Conservation (phyloP, 1,140 invertebrate genomes). For the Macrosteles quadrilineatus region DNA sequence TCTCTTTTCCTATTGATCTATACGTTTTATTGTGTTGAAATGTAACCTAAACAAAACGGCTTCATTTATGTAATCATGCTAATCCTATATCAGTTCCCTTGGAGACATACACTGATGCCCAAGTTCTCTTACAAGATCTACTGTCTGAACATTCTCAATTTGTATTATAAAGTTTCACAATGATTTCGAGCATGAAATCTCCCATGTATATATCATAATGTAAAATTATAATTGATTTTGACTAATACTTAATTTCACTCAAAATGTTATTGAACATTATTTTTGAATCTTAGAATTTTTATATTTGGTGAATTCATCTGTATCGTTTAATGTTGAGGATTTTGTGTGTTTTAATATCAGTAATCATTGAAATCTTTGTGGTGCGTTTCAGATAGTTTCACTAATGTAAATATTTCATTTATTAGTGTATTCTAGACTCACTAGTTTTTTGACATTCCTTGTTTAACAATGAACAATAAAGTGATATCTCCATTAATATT, state of each 20-base stretch:
- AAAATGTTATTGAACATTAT: background rate
- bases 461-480: too few species aligned
- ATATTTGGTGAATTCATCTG: background rate
- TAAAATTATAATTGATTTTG: background rate
- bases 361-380: constrained; percentile 4
- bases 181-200: constrained; percentile 6
- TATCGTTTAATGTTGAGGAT: background rate
- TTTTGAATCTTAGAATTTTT: background rate
- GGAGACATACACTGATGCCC: too few species aligned
- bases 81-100: too few species aligned
- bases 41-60: too few species aligned
- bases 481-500: too few species aligned
- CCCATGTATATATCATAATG: background rate
- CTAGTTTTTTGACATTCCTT: too few species aligned
- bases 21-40: too few species aligned
- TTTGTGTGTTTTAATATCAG: background rate
- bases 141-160: constrained; percentile 1
- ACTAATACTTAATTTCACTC: background rate
- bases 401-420: background rate
- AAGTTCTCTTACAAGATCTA: constrained; percentile 4
- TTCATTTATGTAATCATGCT: too few species aligned
- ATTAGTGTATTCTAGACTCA: background rate
- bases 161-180: constrained; percentile 7
- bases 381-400: background rate
- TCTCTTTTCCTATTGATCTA: too few species aligned